Evolutionary conservation across 2,888 invertebrate genomes (phyloP), one percentile per base, ranked within the genome.

Genomic region (Apocheima hispidaria): DNA sequence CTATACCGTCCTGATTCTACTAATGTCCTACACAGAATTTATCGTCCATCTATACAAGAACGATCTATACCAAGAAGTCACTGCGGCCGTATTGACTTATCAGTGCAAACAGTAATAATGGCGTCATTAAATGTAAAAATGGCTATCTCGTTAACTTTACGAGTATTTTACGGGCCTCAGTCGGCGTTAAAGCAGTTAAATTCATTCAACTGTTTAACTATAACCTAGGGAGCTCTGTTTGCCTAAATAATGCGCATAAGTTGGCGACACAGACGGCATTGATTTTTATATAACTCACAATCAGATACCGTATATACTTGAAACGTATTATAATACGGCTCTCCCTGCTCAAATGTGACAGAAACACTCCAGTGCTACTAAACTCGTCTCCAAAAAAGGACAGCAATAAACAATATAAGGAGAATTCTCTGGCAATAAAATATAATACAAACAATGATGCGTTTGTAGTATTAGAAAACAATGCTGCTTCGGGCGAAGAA

Each of bases 131-230:
- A 61, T 52, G 51, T 61, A 56, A 61, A 61, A 79, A 74, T 71
- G 68, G 57, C 52, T 56, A 66, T 70, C 74, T 72, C 72, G 74
- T 77, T 63, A 70, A 65, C 53, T 86, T 86, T 78, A 87, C 78
- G 79, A 54, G 66, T 35, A 60, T 82, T 84, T 84, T 81, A 84
- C 69, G 72, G 76, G 77, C 65, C 66, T 66, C 30, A 71, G 72
- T 72, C 72, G 73, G 66, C 75, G 69, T 66, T 63, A 66, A 53
- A 59, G 65, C 72, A 64, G 74, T 78, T 70, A 82, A 83, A 78
- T 68, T 70, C 77, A 78, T 77, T 79, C 74, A 73, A 75, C 71
- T 78, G 77, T 76, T 75, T 72, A 65, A 72, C 58, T 66, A 58
- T 69, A 51, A 63, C 60, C 26, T 63, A 61, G 44, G 50, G 35